These are phyloP conservation scores for Uloborus diversus DNA, from an alignment of 1,140 invertebrate species.

Conservation along the genomic window DNA sequence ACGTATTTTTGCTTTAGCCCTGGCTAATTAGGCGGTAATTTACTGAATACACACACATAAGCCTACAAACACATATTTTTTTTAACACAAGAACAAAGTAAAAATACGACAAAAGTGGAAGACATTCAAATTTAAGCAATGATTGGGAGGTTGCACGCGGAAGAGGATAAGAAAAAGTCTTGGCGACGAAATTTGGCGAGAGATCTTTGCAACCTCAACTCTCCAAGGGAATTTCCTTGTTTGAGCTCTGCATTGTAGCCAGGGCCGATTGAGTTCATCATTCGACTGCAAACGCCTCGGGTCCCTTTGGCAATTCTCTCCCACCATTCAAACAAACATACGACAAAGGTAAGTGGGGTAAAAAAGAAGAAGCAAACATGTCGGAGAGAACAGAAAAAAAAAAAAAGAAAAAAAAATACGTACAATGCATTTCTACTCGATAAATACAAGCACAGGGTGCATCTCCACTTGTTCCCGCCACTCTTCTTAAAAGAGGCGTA, in stretches of 20 bases:
- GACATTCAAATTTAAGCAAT: too few species aligned
- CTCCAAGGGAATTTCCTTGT: slow-evolving; percentile 19
- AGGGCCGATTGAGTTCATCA: slow-evolving; percentile 43
- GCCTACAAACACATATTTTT: too few species aligned
- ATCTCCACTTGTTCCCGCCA: too few species aligned
- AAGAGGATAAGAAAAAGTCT: too few species aligned
- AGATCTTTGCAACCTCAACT: slow-evolving; percentile 1
- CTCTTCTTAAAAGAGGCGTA: too few species aligned
- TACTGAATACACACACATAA: too few species aligned
- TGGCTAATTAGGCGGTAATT: too few species aligned
- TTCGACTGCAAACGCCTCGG: slow-evolving; percentile 39
- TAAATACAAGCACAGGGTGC: background rate
- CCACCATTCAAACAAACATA: slow-evolving; percentile 19
- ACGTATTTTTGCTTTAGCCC: too few species aligned
- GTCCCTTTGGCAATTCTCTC: slow-evolving; percentile 28
- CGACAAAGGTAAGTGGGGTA: slow-evolving; percentile 16
- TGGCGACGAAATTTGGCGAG: background rate
- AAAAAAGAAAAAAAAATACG: background rate
- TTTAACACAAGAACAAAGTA: too few species aligned
- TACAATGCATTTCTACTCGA: slow-evolving; percentile 26
- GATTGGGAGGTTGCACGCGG: too few species aligned
- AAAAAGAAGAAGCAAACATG: slow-evolving; percentile 17
- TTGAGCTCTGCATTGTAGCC: slow-evolving; percentile 44
- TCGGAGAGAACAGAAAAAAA: slow-evolving; percentile 1
- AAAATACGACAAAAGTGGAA: too few species aligned